Base-by-base conservation (phyloP, 1,140 invertebrate genomes). In the Streblospio benedicti region DNA sequence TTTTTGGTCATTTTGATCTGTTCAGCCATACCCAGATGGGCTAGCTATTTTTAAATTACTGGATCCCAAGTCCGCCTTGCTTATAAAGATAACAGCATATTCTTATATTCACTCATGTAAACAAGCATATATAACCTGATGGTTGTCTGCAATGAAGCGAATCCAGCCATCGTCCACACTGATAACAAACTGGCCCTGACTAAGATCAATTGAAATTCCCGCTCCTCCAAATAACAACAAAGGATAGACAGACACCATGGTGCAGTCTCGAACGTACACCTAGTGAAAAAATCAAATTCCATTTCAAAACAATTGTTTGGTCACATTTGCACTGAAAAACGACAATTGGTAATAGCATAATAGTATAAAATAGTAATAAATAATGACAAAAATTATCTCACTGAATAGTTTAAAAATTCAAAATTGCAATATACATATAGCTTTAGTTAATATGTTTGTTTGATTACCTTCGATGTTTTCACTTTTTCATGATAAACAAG, bases 111-210 rank as follows among this genome's bases (percentile, higher is more conserved):
- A 53, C 25, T 53, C 2, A 53, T n/a, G n/a, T n/a, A n/a, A n/a
- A n/a, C n/a, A n/a, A n/a, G n/a, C n/a, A n/a, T n/a, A n/a, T n/a
- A n/a, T 30, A 38, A 73, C 73, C 71, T 75, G 64, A 52, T 70
- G 63, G 50, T 68, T 70, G 27, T 59, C 52, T 3, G 70, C 73
- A 51, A 64, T 66, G 33, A 74, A 71, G 43, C 65, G 60, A 9
- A 75, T 75, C 73, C 73, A 75, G 14, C 73, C 72, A 56, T 74
- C 88, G 76, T 89, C 88, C 16, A 92, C 71, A 0, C 86, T 84
- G 20, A 91, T 78, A 31, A 88, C 83, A 67, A 88, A 89, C 18
- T 82, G 83, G 1, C 85, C 87, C 65, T 83, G 83, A 56, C 88
- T 83, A 2, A 88, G 77, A 71, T 88, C 85, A 53, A 91, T 84